A percentile compares a stretch with the other conserved stretches of the same genome.
Conservation (phyloP, 2,113 vertebrate species). For the Stigmatopora argus region DNA sequence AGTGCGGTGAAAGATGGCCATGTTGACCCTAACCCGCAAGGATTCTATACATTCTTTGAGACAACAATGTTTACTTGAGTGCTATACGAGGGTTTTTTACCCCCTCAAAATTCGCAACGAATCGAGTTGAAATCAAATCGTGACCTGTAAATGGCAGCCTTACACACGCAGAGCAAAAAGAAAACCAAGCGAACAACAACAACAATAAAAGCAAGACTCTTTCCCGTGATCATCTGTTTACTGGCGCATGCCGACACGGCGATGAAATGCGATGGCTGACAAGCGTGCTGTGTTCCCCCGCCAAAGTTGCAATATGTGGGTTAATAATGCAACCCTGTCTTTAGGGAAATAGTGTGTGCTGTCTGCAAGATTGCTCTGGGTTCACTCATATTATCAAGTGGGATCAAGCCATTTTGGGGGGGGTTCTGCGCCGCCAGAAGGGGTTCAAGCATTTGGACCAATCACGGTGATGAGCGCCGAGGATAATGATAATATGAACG, state of each 20-base stretch:
- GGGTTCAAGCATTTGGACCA: not conserved
- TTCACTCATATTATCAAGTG: not conserved
- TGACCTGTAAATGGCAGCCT: too few relatives aligned
- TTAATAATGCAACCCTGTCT: conserved; percentile 1
- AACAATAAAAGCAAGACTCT: not conserved
- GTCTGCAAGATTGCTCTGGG: not conserved
- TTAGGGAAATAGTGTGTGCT: not conserved
- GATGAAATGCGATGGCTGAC: not conserved
- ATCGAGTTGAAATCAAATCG: too few relatives aligned
- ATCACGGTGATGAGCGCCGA: not conserved
- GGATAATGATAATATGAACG: not conserved
- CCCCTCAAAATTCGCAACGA: too few relatives aligned
- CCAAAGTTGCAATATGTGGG: not conserved
- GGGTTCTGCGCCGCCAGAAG: not conserved
- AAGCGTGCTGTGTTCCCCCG: not conserved
- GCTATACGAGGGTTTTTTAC: too few relatives aligned
- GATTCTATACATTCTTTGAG: too few relatives aligned
- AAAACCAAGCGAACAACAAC: not conserved
- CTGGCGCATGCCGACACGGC: not conserved
- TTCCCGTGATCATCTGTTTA: not conserved
- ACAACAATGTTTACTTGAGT: too few relatives aligned
- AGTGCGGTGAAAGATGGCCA: too few relatives aligned
- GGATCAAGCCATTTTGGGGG: not conserved
- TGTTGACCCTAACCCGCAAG: too few relatives aligned
- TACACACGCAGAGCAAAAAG: too few relatives aligned